These are phyloP conservation scores for Meloe dianella DNA, from an alignment of 2,888 invertebrate species.

Conservation along the genomic window DNA sequence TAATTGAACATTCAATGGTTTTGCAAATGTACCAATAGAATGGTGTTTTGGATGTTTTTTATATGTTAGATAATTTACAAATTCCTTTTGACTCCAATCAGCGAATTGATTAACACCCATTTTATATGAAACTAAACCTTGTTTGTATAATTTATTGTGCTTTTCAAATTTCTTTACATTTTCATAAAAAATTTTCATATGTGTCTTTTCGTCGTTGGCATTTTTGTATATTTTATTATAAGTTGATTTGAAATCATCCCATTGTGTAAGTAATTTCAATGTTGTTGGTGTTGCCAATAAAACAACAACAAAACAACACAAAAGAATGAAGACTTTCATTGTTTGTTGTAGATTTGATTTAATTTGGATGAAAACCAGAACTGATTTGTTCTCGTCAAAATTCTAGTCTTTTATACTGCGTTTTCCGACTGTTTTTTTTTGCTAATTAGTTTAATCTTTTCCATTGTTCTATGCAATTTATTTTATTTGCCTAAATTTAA, in stretches of 20 bases:
- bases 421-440: too few species aligned
- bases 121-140: slow-evolving; percentile 30
- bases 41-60: not conserved
- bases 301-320: not conserved
- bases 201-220: not conserved
- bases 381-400: too few species aligned
- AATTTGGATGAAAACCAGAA: too few species aligned
- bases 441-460: too few species aligned
- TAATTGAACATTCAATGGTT: not conserved
- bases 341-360: not conserved
- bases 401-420: too few species aligned
- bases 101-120: slow-evolving; percentile 50
- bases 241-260: not conserved
- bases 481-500: too few species aligned
- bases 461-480: too few species aligned
- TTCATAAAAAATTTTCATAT: slow-evolving; percentile 13
- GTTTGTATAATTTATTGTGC: slow-evolving; percentile 33
- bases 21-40: too few species aligned
- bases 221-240: not conserved
- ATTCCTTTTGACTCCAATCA: not conserved
- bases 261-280: not conserved
- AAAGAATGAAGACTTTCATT: not conserved
- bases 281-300: not conserved
- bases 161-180: slow-evolving; percentile 36
- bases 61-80: not conserved